Evolutionary conservation across 2,797 vertebrate genomes (phyloP), one percentile per base, ranked within the genome.

Genomic region (Pelodytes ibericus): DNA sequence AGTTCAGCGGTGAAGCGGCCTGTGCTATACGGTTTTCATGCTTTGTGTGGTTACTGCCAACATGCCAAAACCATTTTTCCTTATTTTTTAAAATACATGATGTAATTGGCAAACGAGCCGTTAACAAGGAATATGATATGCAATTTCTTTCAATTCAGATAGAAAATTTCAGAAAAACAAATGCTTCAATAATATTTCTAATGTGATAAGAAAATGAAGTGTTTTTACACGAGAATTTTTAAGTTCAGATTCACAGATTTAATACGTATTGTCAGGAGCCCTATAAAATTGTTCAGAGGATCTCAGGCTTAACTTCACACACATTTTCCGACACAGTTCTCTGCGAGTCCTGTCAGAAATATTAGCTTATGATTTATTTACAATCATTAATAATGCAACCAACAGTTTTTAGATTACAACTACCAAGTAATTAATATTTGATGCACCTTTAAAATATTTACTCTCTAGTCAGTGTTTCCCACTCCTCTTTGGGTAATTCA

Each of bases 381-480:
- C 31, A 58, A 15, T 11, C 18, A 74, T 65, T 20, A 74, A 74
- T 74, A 66, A 74, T 74, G 49, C 36, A 74, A 58, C 4, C 11
- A 58, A 25, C 51, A 65, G 22, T 66, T 74, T 74, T 74, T 20
- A 66, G 72, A 74, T 65, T 44, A 74, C 62, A 58, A 58, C 25
- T 66, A 33, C 9, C 27, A 49, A 18, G 51, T 29, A 30, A 30
- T 74, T 58, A 74, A 66, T 74, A 74, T 74, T 74, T 74, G 3
- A 74, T 66, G 33, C 3, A 56, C n/a, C 22, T 41, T 29, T 74
- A 39, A 65, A 74, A 74, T 74, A 74, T 74, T 74, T 47, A 66
- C 62, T 22, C 2, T 10, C 2, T 15, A 74, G 69, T 20, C 69
- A 58, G 30, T 56, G 25, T 41, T 27, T 58, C 33, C 29, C 33